phyloP scores from a whole-genome alignment of 2,888 invertebrate genomes.

The Drosophila flavopinicola region DNA sequence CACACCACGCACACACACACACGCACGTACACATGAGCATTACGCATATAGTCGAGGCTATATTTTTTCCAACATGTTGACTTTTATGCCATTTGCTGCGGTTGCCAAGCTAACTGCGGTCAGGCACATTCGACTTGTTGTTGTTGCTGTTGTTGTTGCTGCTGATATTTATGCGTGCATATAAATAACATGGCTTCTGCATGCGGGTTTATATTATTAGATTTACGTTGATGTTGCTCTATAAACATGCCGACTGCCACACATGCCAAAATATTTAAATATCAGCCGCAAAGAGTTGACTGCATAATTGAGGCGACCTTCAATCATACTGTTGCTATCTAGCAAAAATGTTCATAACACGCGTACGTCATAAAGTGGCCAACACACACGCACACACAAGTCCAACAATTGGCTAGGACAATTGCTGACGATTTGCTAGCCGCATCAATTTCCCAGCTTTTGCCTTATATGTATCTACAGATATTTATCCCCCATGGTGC shows the following conservation, averaged over 20 bases:
- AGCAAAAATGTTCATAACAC: slow-evolving; percentile 50
- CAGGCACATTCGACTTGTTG: slow-evolving; percentile 46
- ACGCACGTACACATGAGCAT: slow-evolving; percentile 17
- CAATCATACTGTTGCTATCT: slow-evolving; percentile 55
- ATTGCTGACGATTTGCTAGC: slow-evolving; percentile 63
- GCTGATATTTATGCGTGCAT: slow-evolving; percentile 72
- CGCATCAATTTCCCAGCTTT: slow-evolving; percentile 50
- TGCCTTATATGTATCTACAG: slow-evolving; percentile 21
- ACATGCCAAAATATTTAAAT: slow-evolving; percentile 68
- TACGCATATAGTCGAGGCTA: slow-evolving; percentile 51
- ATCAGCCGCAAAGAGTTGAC: slow-evolving; percentile 70
- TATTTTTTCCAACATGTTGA: slow-evolving; percentile 77
- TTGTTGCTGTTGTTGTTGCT: slow-evolving; percentile 23
- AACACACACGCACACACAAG: slow-evolving; percentile 4
- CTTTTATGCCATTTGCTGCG: slow-evolving; percentile 78
- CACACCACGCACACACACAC: slow-evolving; percentile 21
- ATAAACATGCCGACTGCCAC: slow-evolving; percentile 69
- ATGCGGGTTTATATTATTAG: slow-evolving; percentile 72
- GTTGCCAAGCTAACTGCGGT: slow-evolving; percentile 74
- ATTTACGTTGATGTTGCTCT: slow-evolving; percentile 63
- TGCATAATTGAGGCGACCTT: slow-evolving; percentile 66
- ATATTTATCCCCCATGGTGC: slow-evolving; percentile 12
- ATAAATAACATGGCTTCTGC: slow-evolving; percentile 70
- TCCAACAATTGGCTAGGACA: slow-evolving; percentile 63
- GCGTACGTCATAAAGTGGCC: slow-evolving; percentile 37